Evolutionary conservation across 2,113 vertebrate species (phyloP), one percentile per base, ranked within the genome.

Genomic region (Genyomyrus donnyi): DNA sequence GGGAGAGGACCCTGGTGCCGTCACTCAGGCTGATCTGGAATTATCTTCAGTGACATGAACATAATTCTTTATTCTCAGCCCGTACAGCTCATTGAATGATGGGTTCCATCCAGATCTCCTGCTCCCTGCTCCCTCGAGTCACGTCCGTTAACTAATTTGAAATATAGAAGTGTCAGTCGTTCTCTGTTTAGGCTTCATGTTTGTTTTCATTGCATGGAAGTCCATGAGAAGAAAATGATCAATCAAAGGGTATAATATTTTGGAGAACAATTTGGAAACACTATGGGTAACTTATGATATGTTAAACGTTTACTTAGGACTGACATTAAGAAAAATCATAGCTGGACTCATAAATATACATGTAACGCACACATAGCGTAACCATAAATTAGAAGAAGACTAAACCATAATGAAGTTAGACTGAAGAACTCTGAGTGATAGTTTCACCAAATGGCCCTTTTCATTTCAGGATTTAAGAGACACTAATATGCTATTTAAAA

Each of bases 1-100:
- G 15, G 92, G 91, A 91, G 91, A 91, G 93, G 90, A 91, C 92
- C 88, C n/a, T 89, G 90, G 91, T 93, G 94, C 91, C 93, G 93
- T 91, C 94, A 90, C 91, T 92, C 90, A 91, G 94, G 93, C 93
- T 94, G 92, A 94, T 94, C 93, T 93, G 87, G 93, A 94, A 94
- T 90, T 93, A 92, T 93, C 93, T 94, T 83, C 94, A 94, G 93
- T 83, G 27, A 83, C 27, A 39, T 85, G 39, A 48, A n/a, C 15
- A 85, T 85, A 15, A 39, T 80, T 39, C 11, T 80, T 80, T 13
- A 5, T 77, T 77, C 70, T 77, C 13, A 39, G 31, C 10, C 11
- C 70, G 5, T 77, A 42, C 6, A 39, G 35, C 31, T 42, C 1
- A 15, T 2, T 19, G 35, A 80, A 42, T 21, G 35, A 80, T 42